These are phyloP conservation scores for Enteromius radiatus DNA, from an alignment of 2,797 vertebrate genomes.

Conservation along the genomic window DNA sequence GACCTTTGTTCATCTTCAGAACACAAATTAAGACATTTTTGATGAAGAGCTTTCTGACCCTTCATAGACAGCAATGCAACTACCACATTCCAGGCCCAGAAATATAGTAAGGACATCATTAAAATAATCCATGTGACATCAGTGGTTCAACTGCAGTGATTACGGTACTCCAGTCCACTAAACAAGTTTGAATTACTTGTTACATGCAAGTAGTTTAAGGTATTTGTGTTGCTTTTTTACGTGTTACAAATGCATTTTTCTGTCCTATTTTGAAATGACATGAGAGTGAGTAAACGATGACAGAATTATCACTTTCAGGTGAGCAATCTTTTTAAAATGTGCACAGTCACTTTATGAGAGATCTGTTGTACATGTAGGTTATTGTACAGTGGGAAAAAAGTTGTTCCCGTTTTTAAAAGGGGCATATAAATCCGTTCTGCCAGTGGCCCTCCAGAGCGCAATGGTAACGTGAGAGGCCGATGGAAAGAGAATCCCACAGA, in stretches of 20 bases:
- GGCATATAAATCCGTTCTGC: constrained; percentile 74
- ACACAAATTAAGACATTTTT: background rate
- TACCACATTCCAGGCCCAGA: too few species aligned
- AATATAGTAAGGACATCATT: too few species aligned
- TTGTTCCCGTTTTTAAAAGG: constrained; percentile 76
- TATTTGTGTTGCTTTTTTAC: background rate
- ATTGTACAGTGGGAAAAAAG: constrained; percentile 69
- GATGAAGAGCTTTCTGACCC: background rate
- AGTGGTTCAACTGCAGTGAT: too few species aligned
- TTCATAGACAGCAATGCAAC: background rate
- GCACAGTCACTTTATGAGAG: background rate
- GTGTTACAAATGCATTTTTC: background rate
- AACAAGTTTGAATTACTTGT: background rate
- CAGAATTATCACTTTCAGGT: background rate
- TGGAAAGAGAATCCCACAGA: constrained; percentile 66
- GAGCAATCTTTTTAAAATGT: background rate
- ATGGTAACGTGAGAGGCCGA: constrained; percentile 74
- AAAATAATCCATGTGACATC: too few species aligned
- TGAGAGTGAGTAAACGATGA: background rate
- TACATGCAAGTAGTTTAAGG: background rate
- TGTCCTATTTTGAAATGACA: background rate
- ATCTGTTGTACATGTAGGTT: constrained; percentile 59
- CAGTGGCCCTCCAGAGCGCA: constrained; percentile 65
- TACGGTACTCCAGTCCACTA: background rate
- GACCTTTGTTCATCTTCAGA: background rate